These are phyloP conservation scores for Agraylea sexmaculata DNA, from an alignment of 1,140 invertebrate species.

Conservation along the genomic window DNA sequence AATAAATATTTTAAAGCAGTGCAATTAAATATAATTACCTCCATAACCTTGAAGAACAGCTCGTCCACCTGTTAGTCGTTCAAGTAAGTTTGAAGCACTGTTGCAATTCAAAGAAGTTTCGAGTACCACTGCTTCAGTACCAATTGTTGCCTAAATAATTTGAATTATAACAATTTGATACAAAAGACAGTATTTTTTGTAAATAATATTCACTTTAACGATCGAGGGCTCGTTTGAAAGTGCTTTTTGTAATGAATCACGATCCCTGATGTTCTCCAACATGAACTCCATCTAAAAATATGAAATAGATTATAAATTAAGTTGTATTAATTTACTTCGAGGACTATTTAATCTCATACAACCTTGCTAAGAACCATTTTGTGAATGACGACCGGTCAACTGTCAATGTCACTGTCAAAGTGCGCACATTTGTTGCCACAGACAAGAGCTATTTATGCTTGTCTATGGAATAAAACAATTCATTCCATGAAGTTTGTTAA, in stretches of 20 bases:
- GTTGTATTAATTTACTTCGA: too few species aligned
- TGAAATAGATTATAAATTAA: too few species aligned
- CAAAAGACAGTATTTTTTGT: background rate
- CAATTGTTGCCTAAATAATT: slow-evolving; percentile 15
- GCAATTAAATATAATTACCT: slow-evolving; percentile 10
- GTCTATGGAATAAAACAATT: too few species aligned
- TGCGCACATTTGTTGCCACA: too few species aligned
- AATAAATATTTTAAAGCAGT: background rate
- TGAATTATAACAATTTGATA: slow-evolving; percentile 1
- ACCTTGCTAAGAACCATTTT: too few species aligned
- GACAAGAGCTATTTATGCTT: too few species aligned
- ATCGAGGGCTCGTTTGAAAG: slow-evolving; percentile 12
- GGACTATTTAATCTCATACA: too few species aligned
- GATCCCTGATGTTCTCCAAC: slow-evolving; percentile 16
- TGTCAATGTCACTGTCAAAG: too few species aligned
- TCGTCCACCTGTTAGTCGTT: slow-evolving; percentile 11
- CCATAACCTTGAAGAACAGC: slow-evolving; percentile 20
- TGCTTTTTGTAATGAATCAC: slow-evolving; percentile 10
- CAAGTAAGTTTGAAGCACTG: slow-evolving; percentile 11
- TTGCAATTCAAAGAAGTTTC: slow-evolving; percentile 16
- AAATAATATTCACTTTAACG: slow-evolving; percentile 9
- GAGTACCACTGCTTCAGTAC: slow-evolving; percentile 16
- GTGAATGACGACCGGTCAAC: too few species aligned
- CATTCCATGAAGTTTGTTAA: too few species aligned
- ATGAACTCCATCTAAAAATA: slow-evolving; percentile 21